Base-by-base conservation (phyloP, 2,113 vertebrate genomes). In the Origma solitaria region DNA sequence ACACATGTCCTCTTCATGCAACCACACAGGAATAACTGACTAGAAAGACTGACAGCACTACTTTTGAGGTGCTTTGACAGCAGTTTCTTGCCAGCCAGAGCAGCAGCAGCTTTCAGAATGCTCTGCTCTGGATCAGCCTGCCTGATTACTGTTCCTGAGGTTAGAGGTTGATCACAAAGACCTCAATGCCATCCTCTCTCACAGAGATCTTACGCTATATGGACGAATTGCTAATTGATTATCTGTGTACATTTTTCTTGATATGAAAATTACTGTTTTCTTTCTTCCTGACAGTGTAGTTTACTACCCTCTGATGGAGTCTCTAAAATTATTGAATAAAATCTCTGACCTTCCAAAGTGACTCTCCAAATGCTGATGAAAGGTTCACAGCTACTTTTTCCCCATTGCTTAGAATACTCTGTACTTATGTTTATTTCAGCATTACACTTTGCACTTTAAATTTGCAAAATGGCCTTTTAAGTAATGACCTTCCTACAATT, bases 381-480 rank as follows among this genome's bases (percentile, higher is more conserved):
- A 69, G 28, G 11, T 61, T 88, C 45, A 23, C 19, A 86, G 65
- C 7, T 51, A 50, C 31, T 92, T 92, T 17, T 42, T 15, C 21
- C n/a, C 3, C 11, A 10, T 11, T 44, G 19, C 42, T 88, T 40
- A 25, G 20, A 82, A 80, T 47, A 70, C 17, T 54, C n/a, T 9
- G 6, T 31, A 49, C 13, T 79, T 69, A 7, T 0, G 11, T 60
- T 82, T 51, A 22, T 40, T 71, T 68, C 50, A 76, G 11, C 44
- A 60, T 68, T 64, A 45, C 11, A 82, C 64, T 81, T 82, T 60
- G 49, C 50, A 72, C 37, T 68, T 94, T 44, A 68, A 18, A 54
- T 87, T 35, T 72, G 14, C 61, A 82, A 84, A 79, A 89, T 71
- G n/a, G 79, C 57, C 57, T 83, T 82, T 9, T 61, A 84, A 95